Evolutionary conservation across 2,888 invertebrate species (phyloP), one percentile per base, ranked within the genome.

Genomic region (Xiphydria camelus): DNA sequence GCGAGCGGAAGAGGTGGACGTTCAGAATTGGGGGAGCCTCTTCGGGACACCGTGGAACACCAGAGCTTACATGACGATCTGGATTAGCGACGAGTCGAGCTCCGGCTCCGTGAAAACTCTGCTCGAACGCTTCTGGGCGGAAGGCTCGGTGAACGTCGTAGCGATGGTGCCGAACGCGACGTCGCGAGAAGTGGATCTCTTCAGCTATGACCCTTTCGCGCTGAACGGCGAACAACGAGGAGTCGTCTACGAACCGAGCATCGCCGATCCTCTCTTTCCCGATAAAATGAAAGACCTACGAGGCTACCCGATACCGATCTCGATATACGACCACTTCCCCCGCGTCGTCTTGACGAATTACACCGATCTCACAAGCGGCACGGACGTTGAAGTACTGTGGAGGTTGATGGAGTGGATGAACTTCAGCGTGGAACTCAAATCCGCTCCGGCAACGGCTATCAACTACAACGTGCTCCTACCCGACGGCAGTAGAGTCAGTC

Each of bases 211-310:
- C 14, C 26, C 26, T 2, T 26, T 26, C 14, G 6, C 14, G 26
- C 10, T 12, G 14, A 26, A 26, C 7, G 10, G 1, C 0, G 1
- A 26, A 26, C 26, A 26, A 10, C 10, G 10, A 3, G 26, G 10
- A 10, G 6, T 6, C 2, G 10, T 26, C 10, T 26, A 45, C 23
- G 15, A 18, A 20, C 31, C 14, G 20, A 31, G 31, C 7, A 34
- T 26, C 17, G 17, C 5, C 2, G 47, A 51, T 6, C 1, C 19
- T 5, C 33, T 50, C 5, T 57, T 53, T 39, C 45, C 50, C 1
- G 47, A 47, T 33, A 55, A 55, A 21, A 20, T 50, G 2, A 41
- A 18, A n/a, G 42, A 59, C 43, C 42, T 59, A n/a, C 41, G 48
- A 3, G 47, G 51, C 4, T 44, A 45, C 21, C 48, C 49, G 3